Percentiles rank a stretch among this genome's conserved stretches.
phyloP scores from a whole-genome alignment of 1,140 invertebrate genomes.

The Lasioglossum albipes region DNA sequence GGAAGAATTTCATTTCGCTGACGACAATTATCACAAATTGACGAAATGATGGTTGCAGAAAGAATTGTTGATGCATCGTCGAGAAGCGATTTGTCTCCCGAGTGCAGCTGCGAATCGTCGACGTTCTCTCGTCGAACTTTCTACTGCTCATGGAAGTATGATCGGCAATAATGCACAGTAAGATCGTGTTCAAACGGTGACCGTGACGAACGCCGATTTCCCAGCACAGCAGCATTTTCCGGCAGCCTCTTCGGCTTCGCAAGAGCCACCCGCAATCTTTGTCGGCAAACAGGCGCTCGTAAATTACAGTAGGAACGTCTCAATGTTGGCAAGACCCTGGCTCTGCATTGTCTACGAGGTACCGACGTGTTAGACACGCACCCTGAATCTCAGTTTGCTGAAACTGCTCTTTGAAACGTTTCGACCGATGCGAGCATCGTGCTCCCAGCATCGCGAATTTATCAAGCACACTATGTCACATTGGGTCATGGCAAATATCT shows the following conservation, averaged over 20 bases:
- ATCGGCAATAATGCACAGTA: slow-evolving; percentile 48
- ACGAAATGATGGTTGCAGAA: too few relatives aligned
- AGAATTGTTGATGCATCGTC: too few relatives aligned
- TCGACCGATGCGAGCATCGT: neutral
- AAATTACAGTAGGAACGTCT: slow-evolving; percentile 62
- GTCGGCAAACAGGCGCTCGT: slow-evolving; percentile 71
- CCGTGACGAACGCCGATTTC: slow-evolving; percentile 44
- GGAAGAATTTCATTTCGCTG: too few relatives aligned
- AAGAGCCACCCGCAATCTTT: slow-evolving; percentile 71
- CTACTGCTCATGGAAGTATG: slow-evolving; percentile 40
- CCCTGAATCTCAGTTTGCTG: slow-evolving; percentile 12
- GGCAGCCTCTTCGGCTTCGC: slow-evolving; percentile 34
- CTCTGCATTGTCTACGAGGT: slow-evolving; percentile 32
- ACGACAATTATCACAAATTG: too few relatives aligned
- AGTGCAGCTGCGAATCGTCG: neutral
- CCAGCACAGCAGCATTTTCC: slow-evolving; percentile 15
- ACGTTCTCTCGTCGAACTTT: neutral
- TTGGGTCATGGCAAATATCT: too few relatives aligned
- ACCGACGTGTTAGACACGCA: slow-evolving; percentile 59
- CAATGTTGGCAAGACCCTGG: slow-evolving; percentile 32
- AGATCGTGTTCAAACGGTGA: slow-evolving; percentile 24
- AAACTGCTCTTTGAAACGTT: slow-evolving; percentile 13
- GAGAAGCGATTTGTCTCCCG: too few relatives aligned
- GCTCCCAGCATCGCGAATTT: neutral
- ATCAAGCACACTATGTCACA: too few relatives aligned